Evolutionary conservation across 1,140 invertebrate species (phyloP).

Genomic region (Drosophila serrata): DNA sequence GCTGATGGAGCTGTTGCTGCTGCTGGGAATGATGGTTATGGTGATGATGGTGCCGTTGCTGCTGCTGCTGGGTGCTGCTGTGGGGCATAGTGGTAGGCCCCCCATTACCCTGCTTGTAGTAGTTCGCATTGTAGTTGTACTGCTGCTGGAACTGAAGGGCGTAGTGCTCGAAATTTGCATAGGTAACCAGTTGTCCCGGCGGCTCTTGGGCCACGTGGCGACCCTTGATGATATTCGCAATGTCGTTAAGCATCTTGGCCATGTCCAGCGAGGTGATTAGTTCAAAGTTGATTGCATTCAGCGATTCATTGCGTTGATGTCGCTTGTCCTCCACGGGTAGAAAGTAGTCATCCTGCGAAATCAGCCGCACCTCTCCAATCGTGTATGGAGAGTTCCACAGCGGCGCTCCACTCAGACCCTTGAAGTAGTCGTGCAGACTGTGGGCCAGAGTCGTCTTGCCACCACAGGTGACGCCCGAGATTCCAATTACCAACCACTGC

Average conservation of each 20-base stretch:
- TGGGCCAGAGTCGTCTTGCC: slow-evolving; percentile 92
- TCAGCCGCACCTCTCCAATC: slow-evolving; percentile 87
- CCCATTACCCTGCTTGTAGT: slow-evolving; percentile 37
- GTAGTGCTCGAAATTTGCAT: slow-evolving; percentile 77
- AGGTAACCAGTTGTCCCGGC: slow-evolving; percentile 37
- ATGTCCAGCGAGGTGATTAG: slow-evolving; percentile 91
- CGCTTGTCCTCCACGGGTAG: slow-evolving; percentile 88
- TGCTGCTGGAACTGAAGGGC: slow-evolving; percentile 69
- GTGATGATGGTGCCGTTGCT: slow-evolving; percentile 43
- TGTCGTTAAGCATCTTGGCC: slow-evolving; percentile 88
- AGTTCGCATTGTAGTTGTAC: slow-evolving; percentile 59
- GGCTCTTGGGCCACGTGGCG: slow-evolving; percentile 39
- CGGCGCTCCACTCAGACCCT: slow-evolving; percentile 58
- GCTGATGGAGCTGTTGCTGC: slow-evolving; percentile 38
- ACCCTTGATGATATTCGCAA: slow-evolving; percentile 71
- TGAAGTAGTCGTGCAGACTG: slow-evolving; percentile 86
- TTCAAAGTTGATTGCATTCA: slow-evolving; percentile 93
- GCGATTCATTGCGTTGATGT: slow-evolving; percentile 88
- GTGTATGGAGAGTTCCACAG: slow-evolving; percentile 73
- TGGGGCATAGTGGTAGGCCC: slow-evolving; percentile 36
- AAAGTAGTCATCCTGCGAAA: slow-evolving; percentile 93
- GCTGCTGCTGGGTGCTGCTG: slow-evolving; percentile 20
- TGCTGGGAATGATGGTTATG: slow-evolving; percentile 51
- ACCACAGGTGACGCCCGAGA: slow-evolving; percentile 92
- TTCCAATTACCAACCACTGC: slow-evolving; percentile 90